These are phyloP conservation scores for Synanceia verrucosa DNA, from an alignment of 2,797 vertebrate genomes.

Conservation along the genomic window DNA sequence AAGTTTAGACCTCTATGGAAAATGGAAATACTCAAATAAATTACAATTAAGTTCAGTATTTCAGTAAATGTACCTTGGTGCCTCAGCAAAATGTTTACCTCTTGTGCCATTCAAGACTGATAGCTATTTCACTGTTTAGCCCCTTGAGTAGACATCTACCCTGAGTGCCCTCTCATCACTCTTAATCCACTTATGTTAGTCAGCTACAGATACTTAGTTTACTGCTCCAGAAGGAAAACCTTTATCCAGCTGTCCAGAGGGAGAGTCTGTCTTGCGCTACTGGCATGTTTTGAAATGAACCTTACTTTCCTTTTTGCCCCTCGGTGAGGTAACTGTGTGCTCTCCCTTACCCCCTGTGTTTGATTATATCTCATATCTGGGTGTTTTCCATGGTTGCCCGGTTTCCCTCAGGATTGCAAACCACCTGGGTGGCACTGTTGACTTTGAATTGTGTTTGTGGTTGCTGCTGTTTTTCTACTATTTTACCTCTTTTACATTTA, in stretches of 20 bases:
- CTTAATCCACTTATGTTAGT: constrained; percentile 43
- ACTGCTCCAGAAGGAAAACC: constrained; percentile 16
- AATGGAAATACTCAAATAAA: not conserved
- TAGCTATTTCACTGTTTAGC: not conserved
- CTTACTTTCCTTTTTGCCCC: not conserved
- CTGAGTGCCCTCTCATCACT: constrained; percentile 35
- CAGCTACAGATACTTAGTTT: constrained; percentile 29
- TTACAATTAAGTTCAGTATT: not conserved
- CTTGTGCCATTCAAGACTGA: not conserved
- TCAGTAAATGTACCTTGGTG: not conserved
- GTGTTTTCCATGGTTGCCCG: not conserved
- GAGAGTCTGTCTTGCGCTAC: not conserved
- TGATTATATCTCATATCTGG: not conserved
- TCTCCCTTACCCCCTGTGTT: not conserved
- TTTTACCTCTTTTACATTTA: constrained; percentile 24
- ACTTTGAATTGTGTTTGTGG: constrained; percentile 6
- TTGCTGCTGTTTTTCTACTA: not conserved
- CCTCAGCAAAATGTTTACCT: not conserved
- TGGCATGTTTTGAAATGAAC: not conserved
- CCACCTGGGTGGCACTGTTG: not conserved
- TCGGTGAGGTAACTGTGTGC: not conserved
- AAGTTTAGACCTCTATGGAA: not conserved
- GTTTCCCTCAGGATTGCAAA: not conserved
- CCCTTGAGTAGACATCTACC: not conserved
- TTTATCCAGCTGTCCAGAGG: not conserved